Evolutionary conservation across 1,140 invertebrate species (phyloP).

Genomic region (Calycopis cecrops): DNA sequence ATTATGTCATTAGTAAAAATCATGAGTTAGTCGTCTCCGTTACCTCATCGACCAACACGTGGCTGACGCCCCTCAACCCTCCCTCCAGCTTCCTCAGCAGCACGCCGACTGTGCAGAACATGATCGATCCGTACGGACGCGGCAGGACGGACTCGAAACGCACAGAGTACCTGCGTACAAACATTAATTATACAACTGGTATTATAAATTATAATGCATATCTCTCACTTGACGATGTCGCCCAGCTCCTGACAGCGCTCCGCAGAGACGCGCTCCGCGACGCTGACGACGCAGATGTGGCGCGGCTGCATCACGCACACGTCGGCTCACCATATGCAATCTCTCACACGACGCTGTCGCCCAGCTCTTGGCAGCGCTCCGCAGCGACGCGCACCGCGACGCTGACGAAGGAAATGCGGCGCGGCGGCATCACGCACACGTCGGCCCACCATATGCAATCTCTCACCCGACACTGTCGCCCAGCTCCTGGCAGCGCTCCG

Average conservation of each 20-base stretch:
- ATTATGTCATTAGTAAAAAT: too few species aligned
- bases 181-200: too few species aligned
- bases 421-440: constrained; percentile 94
- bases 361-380: constrained; percentile 91
- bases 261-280: constrained; percentile 91
- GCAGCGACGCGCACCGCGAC: constrained; percentile 92
- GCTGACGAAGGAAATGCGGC: constrained; percentile 95
- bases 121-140: constrained; percentile 91
- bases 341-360: constrained; percentile 83
- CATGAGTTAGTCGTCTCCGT: too few species aligned
- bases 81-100: constrained; percentile 92
- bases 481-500: constrained; percentile 89
- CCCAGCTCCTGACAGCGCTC: constrained; percentile 93
- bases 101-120: constrained; percentile 97
- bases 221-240: constrained; percentile 80
- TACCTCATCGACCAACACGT: constrained; percentile 94
- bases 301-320: constrained; percentile 96
- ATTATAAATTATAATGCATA: too few species aligned
- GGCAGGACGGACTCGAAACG: constrained; percentile 93
- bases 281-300: constrained; percentile 95
- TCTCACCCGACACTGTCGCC: constrained; percentile 85
- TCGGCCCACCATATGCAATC: constrained; percentile 89
- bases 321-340: constrained; percentile 89
- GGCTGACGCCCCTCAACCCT: constrained; percentile 90
- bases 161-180: constrained; percentile 83